Evolutionary conservation across 1,140 invertebrate species (phyloP), one percentile per base, ranked within the genome.

Genomic region (Drosophila nigromelanica): DNA sequence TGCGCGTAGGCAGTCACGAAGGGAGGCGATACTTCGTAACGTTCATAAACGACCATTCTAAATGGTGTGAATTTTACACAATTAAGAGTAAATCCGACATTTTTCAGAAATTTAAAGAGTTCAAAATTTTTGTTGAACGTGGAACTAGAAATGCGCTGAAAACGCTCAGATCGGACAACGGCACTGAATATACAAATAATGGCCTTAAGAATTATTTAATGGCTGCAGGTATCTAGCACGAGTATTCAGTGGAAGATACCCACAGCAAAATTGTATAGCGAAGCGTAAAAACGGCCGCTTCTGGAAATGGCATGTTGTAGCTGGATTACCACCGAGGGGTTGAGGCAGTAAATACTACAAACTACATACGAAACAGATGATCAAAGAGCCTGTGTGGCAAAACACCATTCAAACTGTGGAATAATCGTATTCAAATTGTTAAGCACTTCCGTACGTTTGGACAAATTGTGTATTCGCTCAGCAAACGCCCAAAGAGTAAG

Each of bases 171-270:
- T 78, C 73, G 10, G 91, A 92, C 55, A 92, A 93, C 75, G 93
- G 92, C 39, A 77, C 39, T 12, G 92, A 93, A 76, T 93, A 83
- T 71, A 42, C 70, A 4, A 90, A 86, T 62, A 52, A 61, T 30
- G 35, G 59, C 1, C 66, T 92, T 30, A 62, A 72, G 47, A 50
- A 51, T 7, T 85, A 82, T 39, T 39, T 91, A 10, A 35, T 50
- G 33, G 12, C 2, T 18, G n/a, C n/a, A n/a, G n/a, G n/a, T n/a
- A n/a, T n/a, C n/a, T n/a, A n/a, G n/a, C n/a, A n/a, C n/a, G n/a
- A n/a, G n/a, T 18, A 18, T 1, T 18, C 18, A 18, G 18, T 18
- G 18, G 1, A 18, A 18, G 1, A 18, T 18, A 18, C 18, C 76
- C 11, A 21, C 56, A 50, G 92, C 30, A 47, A 47, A 8, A 55